Conservation (phyloP, 2,888 invertebrate species). For the Willowsia nigromaculata region DNA sequence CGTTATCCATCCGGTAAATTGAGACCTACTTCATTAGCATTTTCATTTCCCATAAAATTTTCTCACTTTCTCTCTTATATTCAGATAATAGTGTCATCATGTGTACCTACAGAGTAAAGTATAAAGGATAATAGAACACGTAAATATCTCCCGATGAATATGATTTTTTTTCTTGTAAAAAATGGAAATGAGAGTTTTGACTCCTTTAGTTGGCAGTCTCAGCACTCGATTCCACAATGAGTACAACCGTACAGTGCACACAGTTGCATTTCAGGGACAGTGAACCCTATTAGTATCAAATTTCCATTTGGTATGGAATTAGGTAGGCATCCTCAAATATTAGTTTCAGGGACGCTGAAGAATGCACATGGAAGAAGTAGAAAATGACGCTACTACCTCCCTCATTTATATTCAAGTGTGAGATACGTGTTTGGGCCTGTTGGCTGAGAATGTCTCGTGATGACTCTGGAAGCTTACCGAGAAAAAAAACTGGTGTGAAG, state of each 20-base stretch:
- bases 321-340: neutral
- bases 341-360: constrained; percentile 13
- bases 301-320: constrained; percentile 35
- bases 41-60: constrained; percentile 58
- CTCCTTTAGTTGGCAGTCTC: neutral
- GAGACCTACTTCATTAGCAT: constrained; percentile 50
- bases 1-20: constrained; percentile 17
- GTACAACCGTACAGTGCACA: neutral
- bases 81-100: neutral
- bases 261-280: constrained; percentile 29
- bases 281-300: constrained; percentile 43
- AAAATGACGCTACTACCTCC: neutral
- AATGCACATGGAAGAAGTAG: neutral
- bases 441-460: neutral
- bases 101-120: neutral
- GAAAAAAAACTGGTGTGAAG: neutral
- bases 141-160: constrained; percentile 31
- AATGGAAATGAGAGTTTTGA: constrained; percentile 48
- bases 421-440: constrained; percentile 5
- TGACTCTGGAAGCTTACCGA: neutral
- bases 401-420: constrained; percentile 10
- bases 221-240: neutral
- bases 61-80: constrained; percentile 15
- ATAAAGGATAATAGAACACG: constrained; percentile 10
- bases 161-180: constrained; percentile 37